phyloP scores from a whole-genome alignment of 2,113 vertebrate genomes.

The Poecile atricapillus region DNA sequence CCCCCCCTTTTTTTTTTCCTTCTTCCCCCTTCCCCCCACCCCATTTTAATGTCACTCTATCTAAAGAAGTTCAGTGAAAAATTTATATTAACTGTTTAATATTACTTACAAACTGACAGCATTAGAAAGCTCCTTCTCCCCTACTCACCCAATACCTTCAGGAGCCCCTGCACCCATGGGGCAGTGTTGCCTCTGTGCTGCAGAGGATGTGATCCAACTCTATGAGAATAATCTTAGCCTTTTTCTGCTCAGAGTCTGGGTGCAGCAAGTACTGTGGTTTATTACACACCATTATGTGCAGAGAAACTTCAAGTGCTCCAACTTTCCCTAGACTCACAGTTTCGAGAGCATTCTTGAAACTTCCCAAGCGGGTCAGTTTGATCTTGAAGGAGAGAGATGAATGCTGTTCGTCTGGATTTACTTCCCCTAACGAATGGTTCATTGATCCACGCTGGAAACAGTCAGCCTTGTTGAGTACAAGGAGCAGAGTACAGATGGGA shows the following conservation, averaged over 20 bases:
- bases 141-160: not conserved
- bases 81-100: not conserved
- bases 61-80: not conserved
- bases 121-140: not conserved
- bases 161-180: rapidly evolving
- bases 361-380: not conserved
- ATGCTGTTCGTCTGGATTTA: not conserved
- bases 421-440: conserved; percentile 8
- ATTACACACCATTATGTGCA: not conserved
- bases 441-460: conserved; percentile 38
- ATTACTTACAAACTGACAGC: not conserved
- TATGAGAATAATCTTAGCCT: rapidly evolving
- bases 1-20: too few relatives aligned
- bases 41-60: not conserved
- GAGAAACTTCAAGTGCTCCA: not conserved
- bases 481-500: not conserved
- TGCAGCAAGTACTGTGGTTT: not conserved
- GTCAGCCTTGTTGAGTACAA: conserved; percentile 6
- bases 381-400: conserved; percentile 11
- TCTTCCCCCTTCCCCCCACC: rapidly evolving
- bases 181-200: not conserved
- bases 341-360: not conserved
- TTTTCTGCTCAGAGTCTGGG: not conserved
- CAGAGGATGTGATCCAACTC: not conserved
- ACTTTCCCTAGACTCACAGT: not conserved